Base-by-base conservation (phyloP, 2,797 vertebrate species). In the Phoeniculus purpureus region DNA sequence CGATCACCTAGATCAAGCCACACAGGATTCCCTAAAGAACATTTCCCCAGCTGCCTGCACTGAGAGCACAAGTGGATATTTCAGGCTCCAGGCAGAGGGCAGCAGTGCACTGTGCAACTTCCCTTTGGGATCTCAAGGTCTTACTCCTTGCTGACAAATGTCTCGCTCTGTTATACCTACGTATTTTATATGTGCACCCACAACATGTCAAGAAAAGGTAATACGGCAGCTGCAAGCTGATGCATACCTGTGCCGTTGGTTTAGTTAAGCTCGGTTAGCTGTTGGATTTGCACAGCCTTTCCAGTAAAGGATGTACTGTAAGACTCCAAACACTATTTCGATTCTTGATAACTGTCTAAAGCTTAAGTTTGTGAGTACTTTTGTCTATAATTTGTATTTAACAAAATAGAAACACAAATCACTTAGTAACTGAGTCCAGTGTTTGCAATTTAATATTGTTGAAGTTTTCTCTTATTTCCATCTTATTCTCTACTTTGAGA, bases 1-100 rank as follows among this genome's bases (percentile, higher is more conserved):
- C 9, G 12, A 37, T 37, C 37, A 37, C 37, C 37, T 37, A 37
- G 37, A 37, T 37, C 37, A 37, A 37, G 37, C 12, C 37, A 37
- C 37, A 37, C 9, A 37, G 37, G 37, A 43, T 15, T 43, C 43
- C 43, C 14, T 43, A 43, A 15, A 43, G 13, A 60, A 27, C 4
- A 6, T 54, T 17, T 66, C 56, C 65, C 8, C n/a, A 37, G 21
- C 29, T 2, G 5, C 21, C 19, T 56, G 40, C n/a, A 45, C 4
- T 1, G 2, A 2, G 3, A 10, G 7, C 13, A 1, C 3, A 16
- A 27, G 20, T 1, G 8, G 48, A 52, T 47, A 74, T 34, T 90
- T 12, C 51, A 79, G 50, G 62, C 16, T 51, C 31, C 75, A 81
- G 93, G 89, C 94, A 98, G 97, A 95, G 97, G 97, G 97, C 97